Conservation (phyloP, 2,797 vertebrate species). For the Pangasius mekongensis region DNA sequence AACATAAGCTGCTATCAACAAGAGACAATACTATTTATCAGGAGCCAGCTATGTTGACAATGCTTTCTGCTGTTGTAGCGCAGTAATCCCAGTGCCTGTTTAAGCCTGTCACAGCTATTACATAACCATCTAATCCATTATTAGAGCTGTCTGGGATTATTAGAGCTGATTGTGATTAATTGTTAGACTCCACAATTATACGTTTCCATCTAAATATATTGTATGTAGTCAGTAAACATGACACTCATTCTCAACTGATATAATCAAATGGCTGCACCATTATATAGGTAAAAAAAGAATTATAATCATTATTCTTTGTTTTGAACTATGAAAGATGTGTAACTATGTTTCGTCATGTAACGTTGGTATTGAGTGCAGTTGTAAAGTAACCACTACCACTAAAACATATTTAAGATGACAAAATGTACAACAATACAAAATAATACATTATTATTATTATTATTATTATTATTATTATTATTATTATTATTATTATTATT, state of each 20-base stretch:
- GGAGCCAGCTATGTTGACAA: constrained; percentile 1
- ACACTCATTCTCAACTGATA: neutral
- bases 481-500: neutral
- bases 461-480: too few relatives aligned
- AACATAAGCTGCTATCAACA: constrained; percentile 49
- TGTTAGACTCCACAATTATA: neutral
- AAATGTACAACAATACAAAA: neutral
- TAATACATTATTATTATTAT: too few relatives aligned
- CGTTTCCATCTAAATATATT: neutral
- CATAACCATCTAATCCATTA: neutral
- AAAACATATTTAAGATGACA: neutral
- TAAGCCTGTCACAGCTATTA: neutral
- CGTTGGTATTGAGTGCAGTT: neutral
- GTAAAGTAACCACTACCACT: neutral
- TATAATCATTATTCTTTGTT: neutral
- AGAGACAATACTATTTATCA: constrained; percentile 40
- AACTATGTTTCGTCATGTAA: neutral
- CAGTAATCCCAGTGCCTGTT: neutral
- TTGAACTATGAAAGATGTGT: neutral
- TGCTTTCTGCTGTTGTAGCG: neutral
- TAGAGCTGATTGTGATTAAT: neutral
- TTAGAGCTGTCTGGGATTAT: neutral
- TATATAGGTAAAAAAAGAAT: neutral
- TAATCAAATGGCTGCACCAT: neutral
- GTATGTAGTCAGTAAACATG: neutral